Conservation (phyloP, 2,797 vertebrate genomes). For the Calcarius lapponicus region DNA sequence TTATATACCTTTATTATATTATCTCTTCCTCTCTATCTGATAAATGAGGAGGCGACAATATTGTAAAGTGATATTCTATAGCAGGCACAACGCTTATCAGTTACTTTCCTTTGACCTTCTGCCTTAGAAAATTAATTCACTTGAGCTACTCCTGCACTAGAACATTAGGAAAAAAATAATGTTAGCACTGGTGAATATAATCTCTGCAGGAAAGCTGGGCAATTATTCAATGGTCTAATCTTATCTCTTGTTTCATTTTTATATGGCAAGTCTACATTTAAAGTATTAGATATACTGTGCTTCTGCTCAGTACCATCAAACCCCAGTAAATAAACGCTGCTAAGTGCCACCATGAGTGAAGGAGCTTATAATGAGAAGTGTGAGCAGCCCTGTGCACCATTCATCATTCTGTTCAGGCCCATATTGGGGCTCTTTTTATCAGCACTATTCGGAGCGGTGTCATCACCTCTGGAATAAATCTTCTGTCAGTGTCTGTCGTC, state of each 20-base stretch:
- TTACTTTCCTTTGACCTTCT: conserved; percentile 81
- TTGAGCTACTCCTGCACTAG: conserved; percentile 67
- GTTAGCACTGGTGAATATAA: conserved; percentile 80
- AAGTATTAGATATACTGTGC: conserved; percentile 76
- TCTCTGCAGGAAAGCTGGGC: conserved; percentile 77
- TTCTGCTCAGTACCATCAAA: conserved; percentile 74
- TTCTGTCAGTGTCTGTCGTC: conserved; percentile 85
- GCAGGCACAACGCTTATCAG: conserved; percentile 77
- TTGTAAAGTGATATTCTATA: conserved; percentile 73
- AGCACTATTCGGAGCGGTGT: conserved; percentile 91
- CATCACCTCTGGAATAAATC: conserved; percentile 93
- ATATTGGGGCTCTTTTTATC: conserved; percentile 92
- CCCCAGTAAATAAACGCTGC: conserved; percentile 79
- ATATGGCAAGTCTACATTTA: conserved; percentile 79
- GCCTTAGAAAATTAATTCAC: conserved; percentile 82
- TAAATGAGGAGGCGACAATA: conserved; percentile 61
- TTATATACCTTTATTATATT: conserved; percentile 73
- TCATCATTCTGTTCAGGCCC: conserved; percentile 90
- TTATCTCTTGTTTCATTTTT: conserved; percentile 85
- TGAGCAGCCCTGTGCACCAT: conserved; percentile 86
- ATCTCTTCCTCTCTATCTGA: conserved; percentile 68
- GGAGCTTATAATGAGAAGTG: conserved; percentile 90
- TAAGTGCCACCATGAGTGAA: conserved; percentile 84
- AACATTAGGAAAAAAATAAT: conserved; percentile 77
- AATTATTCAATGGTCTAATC: conserved; percentile 81